Percentiles rank a stretch among this genome's conserved stretches.
Evolutionary conservation across 1,140 invertebrate genomes (phyloP).

Genomic region (Marisa cornuarietis): DNA sequence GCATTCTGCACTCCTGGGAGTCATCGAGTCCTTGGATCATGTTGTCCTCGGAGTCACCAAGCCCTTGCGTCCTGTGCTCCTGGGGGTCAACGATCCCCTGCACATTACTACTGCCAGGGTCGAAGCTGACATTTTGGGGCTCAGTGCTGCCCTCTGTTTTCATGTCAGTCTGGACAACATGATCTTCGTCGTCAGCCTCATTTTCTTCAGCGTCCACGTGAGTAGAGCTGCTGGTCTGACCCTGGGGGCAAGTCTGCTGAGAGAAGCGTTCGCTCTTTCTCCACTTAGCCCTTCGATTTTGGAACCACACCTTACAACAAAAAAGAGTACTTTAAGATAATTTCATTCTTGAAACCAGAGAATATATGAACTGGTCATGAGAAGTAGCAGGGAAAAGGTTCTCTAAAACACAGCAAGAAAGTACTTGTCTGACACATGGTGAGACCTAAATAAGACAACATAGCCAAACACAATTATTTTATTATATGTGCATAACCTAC

Average conservation of each 20-base stretch:
- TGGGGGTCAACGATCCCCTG: too few species aligned
- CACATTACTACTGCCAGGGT: too few species aligned
- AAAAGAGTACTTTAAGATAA: not conserved
- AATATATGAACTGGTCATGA: not conserved
- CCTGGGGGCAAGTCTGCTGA: constrained; percentile 67
- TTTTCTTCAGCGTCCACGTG: constrained; percentile 4
- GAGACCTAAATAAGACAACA: too few species aligned
- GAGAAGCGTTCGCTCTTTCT: constrained; percentile 75
- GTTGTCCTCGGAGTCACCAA: not conserved
- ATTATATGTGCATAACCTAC: too few species aligned
- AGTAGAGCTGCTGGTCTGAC: constrained; percentile 5
- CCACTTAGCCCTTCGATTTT: constrained; percentile 98
- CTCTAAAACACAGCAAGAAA: too few species aligned
- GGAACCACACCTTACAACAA: constrained; percentile 92
- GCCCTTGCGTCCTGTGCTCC: not conserved
- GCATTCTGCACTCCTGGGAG: too few species aligned
- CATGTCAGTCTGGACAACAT: not conserved
- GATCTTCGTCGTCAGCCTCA: not conserved
- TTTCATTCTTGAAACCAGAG: not conserved
- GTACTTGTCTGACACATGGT: too few species aligned
- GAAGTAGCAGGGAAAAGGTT: not conserved
- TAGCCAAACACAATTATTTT: too few species aligned
- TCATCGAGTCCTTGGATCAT: not conserved
- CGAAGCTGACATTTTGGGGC: too few species aligned
- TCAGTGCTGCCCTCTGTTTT: too few species aligned